Conservation (phyloP, 2,113 vertebrate species). For the Crotalus viridis region DNA sequence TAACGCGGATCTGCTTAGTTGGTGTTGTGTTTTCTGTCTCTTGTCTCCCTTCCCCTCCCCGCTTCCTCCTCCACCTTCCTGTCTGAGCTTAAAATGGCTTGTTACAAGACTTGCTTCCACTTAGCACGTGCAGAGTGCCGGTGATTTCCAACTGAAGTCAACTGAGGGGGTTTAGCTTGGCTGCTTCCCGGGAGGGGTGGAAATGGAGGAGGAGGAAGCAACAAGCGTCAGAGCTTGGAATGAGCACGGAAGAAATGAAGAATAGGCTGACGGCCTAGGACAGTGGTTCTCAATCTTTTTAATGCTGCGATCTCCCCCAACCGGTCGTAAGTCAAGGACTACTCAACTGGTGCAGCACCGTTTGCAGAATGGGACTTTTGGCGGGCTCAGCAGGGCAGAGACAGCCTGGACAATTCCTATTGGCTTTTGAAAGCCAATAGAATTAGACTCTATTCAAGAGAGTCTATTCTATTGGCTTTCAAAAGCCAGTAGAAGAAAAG, state of each 20-base stretch:
- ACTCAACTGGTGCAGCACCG: too few relatives aligned
- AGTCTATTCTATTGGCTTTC: too few relatives aligned
- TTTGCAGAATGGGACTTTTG: too few relatives aligned
- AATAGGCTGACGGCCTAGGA: neutral
- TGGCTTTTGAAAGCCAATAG: too few relatives aligned
- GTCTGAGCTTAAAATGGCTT: conserved; percentile 50
- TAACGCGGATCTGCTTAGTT: conserved; percentile 52
- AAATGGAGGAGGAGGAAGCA: neutral
- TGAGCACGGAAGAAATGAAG: neutral
- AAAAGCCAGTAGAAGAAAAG: too few relatives aligned
- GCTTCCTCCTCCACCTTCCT: neutral
- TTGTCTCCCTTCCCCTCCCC: neutral
- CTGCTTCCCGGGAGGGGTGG: neutral
- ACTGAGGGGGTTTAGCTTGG: conserved; percentile 19
- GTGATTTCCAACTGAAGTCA: conserved; percentile 27
- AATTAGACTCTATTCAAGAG: too few relatives aligned
- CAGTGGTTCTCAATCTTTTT: too few relatives aligned
- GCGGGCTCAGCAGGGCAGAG: too few relatives aligned
- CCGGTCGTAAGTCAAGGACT: too few relatives aligned
- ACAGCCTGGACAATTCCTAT: too few relatives aligned
- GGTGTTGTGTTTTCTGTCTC: neutral
- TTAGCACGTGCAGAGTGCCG: conserved; percentile 45
- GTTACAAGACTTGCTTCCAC: conserved; percentile 58
- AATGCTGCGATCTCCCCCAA: too few relatives aligned
- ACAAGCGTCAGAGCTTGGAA: neutral